Evolutionary conservation across 2,888 invertebrate species (phyloP).

Genomic region (Lasioglossum pauxillum): DNA sequence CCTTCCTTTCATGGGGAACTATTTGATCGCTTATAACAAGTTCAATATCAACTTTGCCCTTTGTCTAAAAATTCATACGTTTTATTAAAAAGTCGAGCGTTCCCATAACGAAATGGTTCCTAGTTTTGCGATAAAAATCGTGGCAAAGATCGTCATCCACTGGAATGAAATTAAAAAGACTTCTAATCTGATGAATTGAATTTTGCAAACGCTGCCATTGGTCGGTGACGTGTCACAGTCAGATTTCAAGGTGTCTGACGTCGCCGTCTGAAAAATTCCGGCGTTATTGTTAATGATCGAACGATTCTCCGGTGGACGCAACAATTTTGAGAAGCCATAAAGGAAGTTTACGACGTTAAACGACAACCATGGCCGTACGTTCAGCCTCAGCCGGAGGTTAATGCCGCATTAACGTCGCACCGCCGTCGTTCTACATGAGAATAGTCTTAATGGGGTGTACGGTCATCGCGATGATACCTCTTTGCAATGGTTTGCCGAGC

Average conservation of each 20-base stretch:
- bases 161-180: too few relatives aligned
- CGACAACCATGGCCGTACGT: slow-evolving; percentile 26
- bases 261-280: too few relatives aligned
- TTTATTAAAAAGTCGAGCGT: background rate
- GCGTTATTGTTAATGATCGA: slow-evolving; percentile 44
- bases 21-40: background rate
- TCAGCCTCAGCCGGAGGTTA: slow-evolving; percentile 46
- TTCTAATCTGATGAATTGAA: too few relatives aligned
- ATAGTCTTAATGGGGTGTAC: slow-evolving; percentile 41
- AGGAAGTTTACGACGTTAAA: slow-evolving; percentile 19
- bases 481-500: slow-evolving; percentile 35
- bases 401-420: slow-evolving; percentile 48
- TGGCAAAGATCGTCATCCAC: too few relatives aligned
- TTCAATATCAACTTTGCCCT: background rate
- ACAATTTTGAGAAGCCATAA: slow-evolving; percentile 39
- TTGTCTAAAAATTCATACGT: background rate
- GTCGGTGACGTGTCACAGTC: too few relatives aligned
- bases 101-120: too few relatives aligned
- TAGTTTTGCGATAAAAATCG: too few relatives aligned
- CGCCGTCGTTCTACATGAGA: slow-evolving; percentile 35
- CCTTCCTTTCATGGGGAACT: background rate
- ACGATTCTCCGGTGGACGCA: slow-evolving; percentile 3
- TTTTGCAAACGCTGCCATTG: too few relatives aligned
- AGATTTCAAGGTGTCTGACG: too few relatives aligned
- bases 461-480: slow-evolving; percentile 24